Evolutionary conservation across 2,888 invertebrate species (phyloP).

Genomic region (Plebejus anna): DNA sequence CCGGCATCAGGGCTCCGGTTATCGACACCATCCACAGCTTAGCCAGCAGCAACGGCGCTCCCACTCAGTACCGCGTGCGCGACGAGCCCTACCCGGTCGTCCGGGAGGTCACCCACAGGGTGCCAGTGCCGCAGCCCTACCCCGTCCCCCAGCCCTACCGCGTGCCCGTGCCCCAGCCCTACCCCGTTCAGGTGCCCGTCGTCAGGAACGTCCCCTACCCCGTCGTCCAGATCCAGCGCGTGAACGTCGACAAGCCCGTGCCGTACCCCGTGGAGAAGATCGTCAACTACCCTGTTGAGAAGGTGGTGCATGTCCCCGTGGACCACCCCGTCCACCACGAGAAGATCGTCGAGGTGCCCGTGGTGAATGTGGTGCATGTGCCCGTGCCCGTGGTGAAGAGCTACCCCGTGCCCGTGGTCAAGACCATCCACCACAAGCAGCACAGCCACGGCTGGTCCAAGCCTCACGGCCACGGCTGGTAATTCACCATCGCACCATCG

Average conservation of each 20-base stretch:
- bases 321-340: conserved; percentile 78
- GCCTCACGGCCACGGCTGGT: conserved; percentile 46
- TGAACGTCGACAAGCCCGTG: conserved; percentile 78
- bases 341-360: conserved; percentile 73
- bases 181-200: conserved; percentile 78
- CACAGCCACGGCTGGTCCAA: conserved; percentile 43
- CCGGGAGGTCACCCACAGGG: conserved; percentile 73
- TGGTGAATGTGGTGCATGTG: conserved; percentile 73
- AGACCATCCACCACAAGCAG: conserved; percentile 70
- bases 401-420: conserved; percentile 66
- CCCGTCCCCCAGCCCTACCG: conserved; percentile 75
- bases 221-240: conserved; percentile 77
- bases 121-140: conserved; percentile 78
- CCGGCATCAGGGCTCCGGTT: conserved; percentile 61
- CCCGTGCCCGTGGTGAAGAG: conserved; percentile 67
- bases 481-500: conserved; percentile 34
- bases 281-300: conserved; percentile 79
- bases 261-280: conserved; percentile 81
- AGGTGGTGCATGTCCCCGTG: conserved; percentile 75
- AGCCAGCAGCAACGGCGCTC: conserved; percentile 65
- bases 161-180: conserved; percentile 79
- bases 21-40: conserved; percentile 66
- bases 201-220: conserved; percentile 77
- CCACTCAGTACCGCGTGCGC: conserved; percentile 61
- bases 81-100: conserved; percentile 67